Evolutionary conservation across 2,888 invertebrate species (phyloP).

Genomic region (Idaea aversata): DNA sequence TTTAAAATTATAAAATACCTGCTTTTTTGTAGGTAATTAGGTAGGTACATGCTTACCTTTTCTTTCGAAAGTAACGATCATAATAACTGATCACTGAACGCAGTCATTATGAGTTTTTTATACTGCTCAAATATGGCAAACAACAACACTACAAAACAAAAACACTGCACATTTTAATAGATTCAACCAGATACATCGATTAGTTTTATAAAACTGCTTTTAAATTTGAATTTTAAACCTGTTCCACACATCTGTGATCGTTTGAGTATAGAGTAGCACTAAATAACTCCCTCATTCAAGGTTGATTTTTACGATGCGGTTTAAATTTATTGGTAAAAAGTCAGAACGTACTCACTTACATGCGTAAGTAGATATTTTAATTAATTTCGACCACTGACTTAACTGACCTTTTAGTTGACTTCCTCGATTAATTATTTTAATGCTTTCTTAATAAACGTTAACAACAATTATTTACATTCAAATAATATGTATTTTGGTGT

Average conservation of each 20-base stretch:
- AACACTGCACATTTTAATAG: not conserved
- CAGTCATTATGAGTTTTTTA: not conserved
- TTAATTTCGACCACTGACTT: not conserved
- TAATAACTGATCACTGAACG: not conserved
- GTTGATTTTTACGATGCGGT: constrained; percentile 8
- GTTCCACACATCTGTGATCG: constrained; percentile 18
- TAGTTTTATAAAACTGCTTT: constrained; percentile 11
- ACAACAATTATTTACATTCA: not conserved
- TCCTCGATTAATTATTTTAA: not conserved
- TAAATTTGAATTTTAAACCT: constrained; percentile 24
- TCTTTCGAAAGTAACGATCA: not conserved
- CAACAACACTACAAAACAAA: not conserved
- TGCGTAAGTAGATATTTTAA: not conserved
- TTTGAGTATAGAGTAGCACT: constrained; percentile 16
- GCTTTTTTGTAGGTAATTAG: not conserved
- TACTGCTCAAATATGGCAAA: not conserved
- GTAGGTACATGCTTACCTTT: not conserved
- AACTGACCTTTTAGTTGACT: not conserved
- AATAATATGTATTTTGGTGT: not conserved
- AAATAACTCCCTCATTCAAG: constrained; percentile 10
- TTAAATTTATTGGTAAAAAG: not conserved
- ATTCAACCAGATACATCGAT: not conserved
- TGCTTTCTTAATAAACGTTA: not conserved
- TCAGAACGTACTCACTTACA: not conserved
- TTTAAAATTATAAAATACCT: too few relatives aligned